Percentiles rank a stretch among this genome's conserved stretches.
These are phyloP conservation scores for Allacma fusca DNA, from an alignment of 2,888 invertebrate genomes.

Conservation along the genomic window DNA sequence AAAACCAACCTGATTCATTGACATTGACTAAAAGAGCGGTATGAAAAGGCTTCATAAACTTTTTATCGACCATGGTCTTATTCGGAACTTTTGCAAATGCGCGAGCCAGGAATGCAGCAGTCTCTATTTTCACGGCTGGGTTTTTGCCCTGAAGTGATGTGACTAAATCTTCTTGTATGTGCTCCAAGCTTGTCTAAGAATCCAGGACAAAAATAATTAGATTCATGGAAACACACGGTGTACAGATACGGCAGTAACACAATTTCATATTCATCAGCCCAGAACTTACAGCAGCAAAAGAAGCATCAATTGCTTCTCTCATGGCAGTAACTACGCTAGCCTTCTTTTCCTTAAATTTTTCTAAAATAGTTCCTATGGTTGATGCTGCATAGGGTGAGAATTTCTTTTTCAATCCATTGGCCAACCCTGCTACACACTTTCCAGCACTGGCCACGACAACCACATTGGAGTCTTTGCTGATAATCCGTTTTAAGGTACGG, in stretches of 20 bases:
- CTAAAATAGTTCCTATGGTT: slow-evolving; percentile 79
- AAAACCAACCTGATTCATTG: slow-evolving; percentile 73
- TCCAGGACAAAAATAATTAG: slow-evolving; percentile 10
- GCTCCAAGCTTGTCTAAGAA: slow-evolving; percentile 79
- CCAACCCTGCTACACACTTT: slow-evolving; percentile 82
- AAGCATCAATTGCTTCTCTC: slow-evolving; percentile 88
- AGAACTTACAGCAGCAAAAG: slow-evolving; percentile 77
- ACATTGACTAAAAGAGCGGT: slow-evolving; percentile 79
- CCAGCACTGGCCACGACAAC: slow-evolving; percentile 87
- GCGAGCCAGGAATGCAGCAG: slow-evolving; percentile 82
- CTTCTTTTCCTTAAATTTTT: slow-evolving; percentile 98
- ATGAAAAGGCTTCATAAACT: slow-evolving; percentile 83
- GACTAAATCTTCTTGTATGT: slow-evolving; percentile 83
- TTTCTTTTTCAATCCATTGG: slow-evolving; percentile 84
- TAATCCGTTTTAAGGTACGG: slow-evolving; percentile 82
- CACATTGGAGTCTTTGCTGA: slow-evolving; percentile 95
- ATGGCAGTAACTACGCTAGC: slow-evolving; percentile 84
- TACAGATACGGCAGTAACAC: background rate
- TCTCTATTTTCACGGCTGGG: slow-evolving; percentile 87
- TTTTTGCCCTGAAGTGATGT: slow-evolving; percentile 91
- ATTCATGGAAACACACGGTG: slow-evolving; percentile 18
- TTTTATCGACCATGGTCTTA: slow-evolving; percentile 80
- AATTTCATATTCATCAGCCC: background rate
- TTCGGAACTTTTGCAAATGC: slow-evolving; percentile 80
- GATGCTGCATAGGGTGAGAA: slow-evolving; percentile 84